Evolutionary conservation across 2,888 invertebrate genomes (phyloP), one percentile per base, ranked within the genome.

Genomic region (Acrocyrtus sp.): DNA sequence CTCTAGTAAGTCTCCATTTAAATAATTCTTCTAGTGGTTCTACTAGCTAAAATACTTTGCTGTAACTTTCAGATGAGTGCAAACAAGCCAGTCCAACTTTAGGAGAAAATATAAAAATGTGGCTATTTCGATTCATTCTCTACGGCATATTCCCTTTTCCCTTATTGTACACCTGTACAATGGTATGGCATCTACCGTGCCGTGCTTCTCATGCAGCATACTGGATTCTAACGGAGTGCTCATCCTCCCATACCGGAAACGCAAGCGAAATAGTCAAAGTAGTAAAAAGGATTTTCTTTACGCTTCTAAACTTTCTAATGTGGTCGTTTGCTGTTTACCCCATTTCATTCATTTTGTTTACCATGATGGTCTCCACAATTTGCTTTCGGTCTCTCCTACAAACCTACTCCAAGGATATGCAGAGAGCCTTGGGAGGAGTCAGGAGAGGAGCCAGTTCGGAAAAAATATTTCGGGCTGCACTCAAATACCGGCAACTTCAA

Each of bases 281-380:
- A 34, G 5, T 34, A 5, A 45, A 45, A n/a, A 45, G n/a, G 19
- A 12, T 53, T 5, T n/a, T 53, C 22, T 53, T 27, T 15, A 15
- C 17, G 3, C 17, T 53, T 6, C 8, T 53, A 2, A 53, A 53
- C 17, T 53, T 26, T 27, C 26, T 53, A 15, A 4, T 53, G 27
- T 53, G 53, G 53, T 53, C 53, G n/a, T 53, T 53, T 27, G 26
- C n/a, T n/a, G 53, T 27, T 6, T 24, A 53, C 15, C 19, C 17
- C 8, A 27, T 53, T 8, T 22, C 26, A 27, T 17, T 53, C 24
- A 5, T 27, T 10, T 5, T 53, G 27, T 53, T 24, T 27, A 15
- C 26, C 8, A 24, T 53, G 26, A 53, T 53, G 27, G 26, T 27
- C 15, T 53, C 53, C 2, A n/a, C n/a, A n/a, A n/a, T 53, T 4